Percentiles rank a stretch among this genome's conserved stretches.
These are phyloP conservation scores for Zoanthus sansibaricus DNA, from an alignment of 92 coral and sea anemone species.

Conservation along the genomic window DNA sequence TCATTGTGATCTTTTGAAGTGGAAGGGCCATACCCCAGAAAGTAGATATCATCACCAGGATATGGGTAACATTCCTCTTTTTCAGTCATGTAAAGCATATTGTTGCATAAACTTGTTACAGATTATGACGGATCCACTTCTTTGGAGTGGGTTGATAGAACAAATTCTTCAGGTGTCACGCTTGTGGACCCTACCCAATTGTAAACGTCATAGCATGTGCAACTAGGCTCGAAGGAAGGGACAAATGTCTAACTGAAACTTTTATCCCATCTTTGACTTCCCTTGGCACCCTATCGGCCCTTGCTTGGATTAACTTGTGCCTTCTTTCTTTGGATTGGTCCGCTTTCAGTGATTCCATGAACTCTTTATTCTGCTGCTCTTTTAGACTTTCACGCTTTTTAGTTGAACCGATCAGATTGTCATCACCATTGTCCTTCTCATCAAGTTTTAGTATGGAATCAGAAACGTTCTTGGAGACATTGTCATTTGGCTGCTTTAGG, in stretches of 20 bases:
- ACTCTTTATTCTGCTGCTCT: constrained; percentile 39
- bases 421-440: constrained; percentile 12
- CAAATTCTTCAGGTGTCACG: constrained; percentile 15
- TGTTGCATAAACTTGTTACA: constrained; percentile 18
- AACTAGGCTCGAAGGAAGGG: constrained; percentile 16
- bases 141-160: constrained; percentile 4
- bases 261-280: constrained; percentile 39
- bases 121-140: constrained; percentile 26
- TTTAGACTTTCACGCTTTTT: constrained; percentile 35
- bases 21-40: constrained; percentile 23
- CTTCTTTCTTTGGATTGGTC: constrained; percentile 39
- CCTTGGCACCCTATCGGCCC: constrained; percentile 39
- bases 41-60: constrained; percentile 27
- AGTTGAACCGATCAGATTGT: constrained; percentile 40
- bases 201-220: constrained; percentile 5
- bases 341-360: constrained; percentile 29
- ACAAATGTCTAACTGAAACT: constrained; percentile 40
- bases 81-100: constrained; percentile 21
- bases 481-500: constrained; percentile 20
- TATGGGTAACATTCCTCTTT: constrained; percentile 46
- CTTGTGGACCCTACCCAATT: constrained; percentile 9
- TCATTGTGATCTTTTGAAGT: constrained; percentile 8
- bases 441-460: constrained; percentile 11
- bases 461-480: constrained; percentile 10
- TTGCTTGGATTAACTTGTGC: constrained; percentile 33